Conservation (phyloP, 2,888 invertebrate genomes). For the Plebejus argus region DNA sequence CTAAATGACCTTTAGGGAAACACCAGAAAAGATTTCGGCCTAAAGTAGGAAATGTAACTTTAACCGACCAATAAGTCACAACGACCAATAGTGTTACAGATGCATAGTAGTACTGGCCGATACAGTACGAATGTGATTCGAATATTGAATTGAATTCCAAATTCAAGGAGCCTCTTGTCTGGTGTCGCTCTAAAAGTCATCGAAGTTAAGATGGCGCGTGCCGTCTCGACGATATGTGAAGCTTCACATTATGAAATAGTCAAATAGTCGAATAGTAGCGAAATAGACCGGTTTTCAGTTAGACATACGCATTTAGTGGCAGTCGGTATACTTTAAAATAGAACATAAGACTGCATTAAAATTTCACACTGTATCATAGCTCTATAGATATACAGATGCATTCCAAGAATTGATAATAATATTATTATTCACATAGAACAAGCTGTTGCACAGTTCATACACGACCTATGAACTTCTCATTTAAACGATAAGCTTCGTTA, state of each 20-base stretch:
- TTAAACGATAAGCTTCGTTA: background rate
- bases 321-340: constrained; percentile 72
- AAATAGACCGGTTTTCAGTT: constrained; percentile 78
- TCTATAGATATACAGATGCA: background rate
- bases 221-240: constrained; percentile 56
- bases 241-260: constrained; percentile 62
- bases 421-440: constrained; percentile 22
- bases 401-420: constrained; percentile 25
- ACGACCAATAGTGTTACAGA: constrained; percentile 15
- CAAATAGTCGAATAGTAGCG: constrained; percentile 73
- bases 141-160: constrained; percentile 5
- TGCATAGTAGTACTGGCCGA: constrained; percentile 18
- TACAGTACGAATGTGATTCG: constrained; percentile 18
- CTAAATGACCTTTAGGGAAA: constrained; percentile 37
- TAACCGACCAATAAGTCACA: constrained; percentile 17
- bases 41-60: background rate
- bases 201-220: constrained; percentile 54
- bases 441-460: constrained; percentile 3
- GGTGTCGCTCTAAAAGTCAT: constrained; percentile 42
- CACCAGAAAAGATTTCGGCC: constrained; percentile 28
- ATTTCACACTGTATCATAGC: constrained; percentile 58
- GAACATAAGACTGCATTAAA: constrained; percentile 62
- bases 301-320: constrained; percentile 76
- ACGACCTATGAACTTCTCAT: constrained; percentile 35
- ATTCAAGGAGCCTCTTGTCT: constrained; percentile 32